Base-by-base conservation (phyloP, 2,113 vertebrate species). In the Dendrocopos noguchii region DNA sequence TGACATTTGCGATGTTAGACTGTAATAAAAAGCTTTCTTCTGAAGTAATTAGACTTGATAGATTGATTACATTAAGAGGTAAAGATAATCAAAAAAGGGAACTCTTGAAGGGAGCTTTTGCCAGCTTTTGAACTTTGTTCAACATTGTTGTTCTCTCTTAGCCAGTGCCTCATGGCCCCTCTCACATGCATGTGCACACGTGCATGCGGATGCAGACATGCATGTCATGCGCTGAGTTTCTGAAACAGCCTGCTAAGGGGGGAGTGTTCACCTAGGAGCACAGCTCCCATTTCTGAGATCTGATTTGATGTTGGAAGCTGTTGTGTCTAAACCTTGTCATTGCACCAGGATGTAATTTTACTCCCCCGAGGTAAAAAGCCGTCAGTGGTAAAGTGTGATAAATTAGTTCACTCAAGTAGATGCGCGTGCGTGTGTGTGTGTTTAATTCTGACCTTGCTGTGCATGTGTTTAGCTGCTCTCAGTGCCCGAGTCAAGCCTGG, bases 401-500 rank as follows among this genome's bases (percentile, higher is more conserved):
- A 98, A 97, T 98, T 97, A 96, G 97, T 98, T 97, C 96, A 44
- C 92, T 70, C 80, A 95, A 96, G 96, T 97, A 97, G 95, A 96
- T 80, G 94, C 91, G 93, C 88, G 68, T 84, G 89, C 63, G 81
- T 73, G 88, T 68, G 84, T 95, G 75, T 78, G 95, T 95, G 95
- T 97, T 97, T 97, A 97, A 97, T 97, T 95, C 95, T 98, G 97
- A 98, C 98, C 92, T 96, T 97, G 96, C 97, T 96, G 84, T 97
- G 97, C 91, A 57, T 96, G 88, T 97, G 95, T 96, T 97, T 97
- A 97, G 98, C 97, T 98, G 96, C 97, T 97, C 87, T 98, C 96
- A 22, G 97, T 96, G 98, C 95, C 96, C 90, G 98, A 98, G 97
- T 98, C 98, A 97, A 98, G 98, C 98, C 97, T 97, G 96, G 97